Percentiles rank a stretch among this genome's conserved stretches.
These are phyloP conservation scores for Micronycteris hirsuta DNA, from an alignment of 2,113 vertebrate species.

Conservation along the genomic window DNA sequence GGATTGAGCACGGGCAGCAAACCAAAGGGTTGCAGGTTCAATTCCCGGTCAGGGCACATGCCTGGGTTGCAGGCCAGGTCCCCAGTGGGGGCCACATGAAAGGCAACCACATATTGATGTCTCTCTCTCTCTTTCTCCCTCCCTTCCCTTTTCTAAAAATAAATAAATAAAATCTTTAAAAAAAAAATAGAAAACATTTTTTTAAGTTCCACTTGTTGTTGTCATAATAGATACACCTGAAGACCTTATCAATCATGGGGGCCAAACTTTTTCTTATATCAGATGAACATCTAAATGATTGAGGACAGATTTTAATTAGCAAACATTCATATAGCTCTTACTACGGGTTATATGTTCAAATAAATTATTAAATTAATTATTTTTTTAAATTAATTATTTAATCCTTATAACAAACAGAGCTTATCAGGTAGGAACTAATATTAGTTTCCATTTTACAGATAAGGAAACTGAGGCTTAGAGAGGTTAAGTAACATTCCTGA, in stretches of 20 bases:
- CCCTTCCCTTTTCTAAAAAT: no score
- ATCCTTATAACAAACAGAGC: background rate
- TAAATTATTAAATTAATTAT: background rate
- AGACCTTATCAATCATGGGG: background rate
- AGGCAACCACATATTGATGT: no score
- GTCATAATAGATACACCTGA: background rate
- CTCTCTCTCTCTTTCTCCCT: no score
- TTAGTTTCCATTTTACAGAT: background rate
- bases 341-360: background rate
- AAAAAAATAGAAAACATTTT: background rate
- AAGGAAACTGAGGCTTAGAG: conserved; percentile 7
- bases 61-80: no score
- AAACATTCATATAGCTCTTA: background rate
- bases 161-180: no score
- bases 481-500: background rate
- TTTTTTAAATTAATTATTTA: background rate
- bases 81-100: no score
- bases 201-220: background rate
- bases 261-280: conserved; percentile 21
- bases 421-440: background rate
- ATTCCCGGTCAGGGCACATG: no score
- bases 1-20: no score
- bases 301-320: conserved; percentile 6
- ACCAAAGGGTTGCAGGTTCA: no score
- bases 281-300: background rate